Base-by-base conservation (phyloP, 1,140 invertebrate species). In the Drosophila fuyamai region DNA sequence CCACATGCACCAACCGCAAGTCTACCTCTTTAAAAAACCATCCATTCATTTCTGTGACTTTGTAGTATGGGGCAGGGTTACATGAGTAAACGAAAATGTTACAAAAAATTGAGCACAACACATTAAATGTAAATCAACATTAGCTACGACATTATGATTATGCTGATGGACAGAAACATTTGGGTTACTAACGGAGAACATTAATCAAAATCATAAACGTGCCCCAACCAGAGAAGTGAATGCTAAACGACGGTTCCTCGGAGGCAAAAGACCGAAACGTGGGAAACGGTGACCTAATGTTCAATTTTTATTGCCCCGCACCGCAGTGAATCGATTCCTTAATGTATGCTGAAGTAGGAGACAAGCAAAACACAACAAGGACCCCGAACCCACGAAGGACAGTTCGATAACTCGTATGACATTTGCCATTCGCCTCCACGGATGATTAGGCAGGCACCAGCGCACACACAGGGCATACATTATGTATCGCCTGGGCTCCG, bases 151-250 rank as follows among this genome's bases (percentile, higher is more conserved):
- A 59, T 62, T 68, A 62, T 84, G 66, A 67, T 81, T 81, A 77
- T 74, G 55, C 71, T 86, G 82, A 86, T 88, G 82, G 79, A 88
- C 79, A 67, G 57, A 68, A 83, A 79, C 83, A 76, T 86, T 86
- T 86, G 73, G 65, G 76, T 59, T 71, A 76, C 78, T 88, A 66
- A 71, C 66, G 56, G 46, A 65, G 40, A 76, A 79, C 83, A 86
- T 86, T 86, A 86, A 86, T 86, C 83, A 86, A 86, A 88, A 88
- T 88, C 83, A 86, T 88, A 86, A 88, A 83, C 78, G 76, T 63
- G 63, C 56, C 47, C 50, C 54, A 50, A 12, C 43, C 43, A 18
- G 43, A 10, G 35, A 54, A 51, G 43, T 40, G 65, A 55, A 61
- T 62, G 56, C 73, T 66, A 66, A 67, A 55, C 41, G 47, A 16